Evolutionary conservation across 2,888 invertebrate species (phyloP), one percentile per base, ranked within the genome.

Genomic region (Gryllus longicercus): DNA sequence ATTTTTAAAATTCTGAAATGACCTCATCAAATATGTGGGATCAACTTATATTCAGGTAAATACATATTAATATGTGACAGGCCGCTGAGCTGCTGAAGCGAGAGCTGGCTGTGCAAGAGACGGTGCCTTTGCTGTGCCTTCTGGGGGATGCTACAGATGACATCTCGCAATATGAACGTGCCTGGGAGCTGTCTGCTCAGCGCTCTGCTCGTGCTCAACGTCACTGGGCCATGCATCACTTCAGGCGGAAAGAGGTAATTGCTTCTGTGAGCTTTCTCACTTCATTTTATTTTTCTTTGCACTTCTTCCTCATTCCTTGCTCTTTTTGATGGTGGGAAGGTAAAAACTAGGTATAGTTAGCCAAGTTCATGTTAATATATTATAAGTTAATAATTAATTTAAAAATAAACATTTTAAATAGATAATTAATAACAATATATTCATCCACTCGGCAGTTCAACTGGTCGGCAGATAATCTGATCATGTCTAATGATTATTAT

Each of bases 71-170:
- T 63, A 63, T 63, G n/a, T 63, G n/a, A 18, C 63, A 94, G 91
- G 98, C 98, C 0, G 96, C 96, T 11, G 94, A 95, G 86, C 89
- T 98, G 75, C 95, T 99, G 83, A 90, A 92, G 79, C 92, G 96
- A 85, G 94, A 96, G 86, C 84, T 90, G 21, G 91, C 91, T 2
- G 91, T 93, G 82, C 91, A 93, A 80, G 95, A 96, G 79, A 94
- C 95, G 0, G 94, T 96, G 0, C 93, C 95, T 86, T 87, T 99
- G 38, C 95, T 95, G 89, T 98, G 98, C 86, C 90, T 96, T 75
- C 90, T 99, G n/a, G 97, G 97, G 5, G 97, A 98, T 87, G 93
- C 95, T 2, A 91, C 92, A 83, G 94, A 95, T 84, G 93, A 97
- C 84, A 88, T 92, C 0, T 89, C 89, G 21, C 93, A 92, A 85